phyloP scores from a whole-genome alignment of 2,797 vertebrate genomes.

The Enteromius viviparus region DNA sequence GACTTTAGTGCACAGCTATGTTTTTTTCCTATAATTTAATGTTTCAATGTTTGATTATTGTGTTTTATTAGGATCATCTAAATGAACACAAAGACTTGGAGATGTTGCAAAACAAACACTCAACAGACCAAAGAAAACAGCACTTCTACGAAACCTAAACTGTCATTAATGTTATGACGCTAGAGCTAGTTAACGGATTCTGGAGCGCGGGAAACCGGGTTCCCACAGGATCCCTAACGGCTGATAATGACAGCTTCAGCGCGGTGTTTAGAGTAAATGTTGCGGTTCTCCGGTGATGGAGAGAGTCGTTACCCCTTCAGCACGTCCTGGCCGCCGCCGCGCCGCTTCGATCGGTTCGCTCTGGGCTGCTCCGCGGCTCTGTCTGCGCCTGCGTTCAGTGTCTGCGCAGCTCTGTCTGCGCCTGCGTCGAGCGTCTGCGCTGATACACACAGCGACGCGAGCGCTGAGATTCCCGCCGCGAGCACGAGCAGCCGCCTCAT shows the following conservation, averaged over 20 bases:
- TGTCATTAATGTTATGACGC: background rate
- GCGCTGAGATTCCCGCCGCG: constrained; percentile 81
- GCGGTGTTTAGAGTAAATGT: background rate
- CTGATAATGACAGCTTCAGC: background rate
- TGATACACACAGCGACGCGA: constrained; percentile 75
- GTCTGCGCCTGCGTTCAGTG: constrained; percentile 74
- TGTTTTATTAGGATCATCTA: constrained; percentile 10
- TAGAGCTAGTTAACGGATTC: background rate
- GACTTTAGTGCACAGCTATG: background rate
- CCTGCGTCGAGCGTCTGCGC: constrained; percentile 75
- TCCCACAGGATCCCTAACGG: background rate
- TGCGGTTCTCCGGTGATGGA: background rate
- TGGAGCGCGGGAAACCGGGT: background rate
- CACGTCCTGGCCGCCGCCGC: constrained; percentile 86
- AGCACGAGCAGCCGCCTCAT: constrained; percentile 84
- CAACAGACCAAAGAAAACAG: background rate
- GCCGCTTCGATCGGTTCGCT: constrained; percentile 89
- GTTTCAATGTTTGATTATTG: background rate
- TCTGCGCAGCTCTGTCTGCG: constrained; percentile 73
- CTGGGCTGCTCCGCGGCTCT: constrained; percentile 76
- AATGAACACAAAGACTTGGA: background rate
- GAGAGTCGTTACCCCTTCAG: constrained; percentile 87
- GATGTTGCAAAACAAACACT: constrained; percentile 20
- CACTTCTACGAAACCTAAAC: background rate
- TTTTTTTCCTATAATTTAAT: background rate